These are phyloP conservation scores for Zaprionus bogoriensis DNA, from an alignment of 2,888 invertebrate genomes.

Conservation along the genomic window DNA sequence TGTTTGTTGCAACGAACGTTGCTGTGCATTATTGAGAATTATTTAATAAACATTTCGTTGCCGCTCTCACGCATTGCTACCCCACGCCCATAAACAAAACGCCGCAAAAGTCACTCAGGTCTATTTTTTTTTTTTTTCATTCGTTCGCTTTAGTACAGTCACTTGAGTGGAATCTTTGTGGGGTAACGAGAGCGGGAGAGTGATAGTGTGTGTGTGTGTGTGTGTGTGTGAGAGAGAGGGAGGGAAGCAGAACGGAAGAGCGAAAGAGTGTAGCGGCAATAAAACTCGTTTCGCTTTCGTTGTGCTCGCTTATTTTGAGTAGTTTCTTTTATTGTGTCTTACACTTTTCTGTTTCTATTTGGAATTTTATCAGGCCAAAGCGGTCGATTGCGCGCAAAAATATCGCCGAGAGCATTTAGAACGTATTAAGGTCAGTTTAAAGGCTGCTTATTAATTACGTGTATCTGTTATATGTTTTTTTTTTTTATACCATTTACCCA, in stretches of 20 bases:
- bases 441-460: slow-evolving; percentile 10
- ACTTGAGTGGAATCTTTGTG: slow-evolving; percentile 59
- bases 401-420: slow-evolving; percentile 45
- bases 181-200: slow-evolving; percentile 1
- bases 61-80: slow-evolving; percentile 42
- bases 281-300: slow-evolving; percentile 48
- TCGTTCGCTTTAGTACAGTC: slow-evolving; percentile 75
- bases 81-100: slow-evolving; percentile 75
- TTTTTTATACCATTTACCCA: background rate
- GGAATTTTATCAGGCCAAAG: slow-evolving; percentile 65
- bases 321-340: slow-evolving; percentile 28
- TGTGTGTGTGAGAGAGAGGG: slow-evolving; percentile 3
- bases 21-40: slow-evolving; percentile 9
- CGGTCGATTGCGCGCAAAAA: slow-evolving; percentile 64
- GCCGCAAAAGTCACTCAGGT: slow-evolving; percentile 62
- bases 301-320: slow-evolving; percentile 41
- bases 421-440: slow-evolving; percentile 51
- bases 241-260: background rate
- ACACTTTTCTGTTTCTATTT: slow-evolving; percentile 58
- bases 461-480: background rate
- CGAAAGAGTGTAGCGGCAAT: background rate
- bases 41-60: slow-evolving; percentile 21
- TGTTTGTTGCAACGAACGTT: background rate
- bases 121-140: slow-evolving; percentile 42
- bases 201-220: no score